These are phyloP conservation scores for Encarsia formosa DNA, from an alignment of 2,888 invertebrate genomes.

Conservation along the genomic window DNA sequence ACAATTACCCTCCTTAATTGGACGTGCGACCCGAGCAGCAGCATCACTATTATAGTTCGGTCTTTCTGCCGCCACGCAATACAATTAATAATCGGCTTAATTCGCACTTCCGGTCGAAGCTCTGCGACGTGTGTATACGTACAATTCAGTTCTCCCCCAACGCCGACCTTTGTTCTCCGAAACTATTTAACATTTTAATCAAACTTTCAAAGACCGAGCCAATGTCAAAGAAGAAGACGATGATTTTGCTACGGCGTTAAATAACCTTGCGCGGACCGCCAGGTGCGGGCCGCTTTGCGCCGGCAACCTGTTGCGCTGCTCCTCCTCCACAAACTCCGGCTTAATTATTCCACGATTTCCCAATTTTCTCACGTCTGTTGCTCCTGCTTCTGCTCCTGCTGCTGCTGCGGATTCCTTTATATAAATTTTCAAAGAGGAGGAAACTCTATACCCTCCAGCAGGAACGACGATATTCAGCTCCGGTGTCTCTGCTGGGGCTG, in stretches of 20 bases:
- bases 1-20: slow-evolving; percentile 22
- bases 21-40: slow-evolving; percentile 19
- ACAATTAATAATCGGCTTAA: slow-evolving; percentile 24
- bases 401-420: not conserved
- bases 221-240: no score
- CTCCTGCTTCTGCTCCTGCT: not conserved
- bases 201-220: no score
- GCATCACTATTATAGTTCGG: not conserved
- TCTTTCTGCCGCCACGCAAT: slow-evolving; percentile 8
- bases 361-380: slow-evolving; percentile 13
- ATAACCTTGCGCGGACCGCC: no score
- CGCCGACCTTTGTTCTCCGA: no score
- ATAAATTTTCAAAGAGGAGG: no score
- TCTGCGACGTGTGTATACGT: no score
- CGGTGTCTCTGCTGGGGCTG: no score
- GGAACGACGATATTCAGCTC: slow-evolving; percentile 1
- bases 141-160: no score
- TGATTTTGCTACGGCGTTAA: no score
- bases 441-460: no score
- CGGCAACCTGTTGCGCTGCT: slow-evolving; percentile 15
- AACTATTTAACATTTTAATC: no score
- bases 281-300: slow-evolving; percentile 5
- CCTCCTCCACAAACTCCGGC: not conserved
- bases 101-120: slow-evolving; percentile 21
- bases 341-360: slow-evolving; percentile 27